Evolutionary conservation across 2,888 invertebrate genomes (phyloP), one percentile per base, ranked within the genome.

Genomic region (Macroteleia sp.): DNA sequence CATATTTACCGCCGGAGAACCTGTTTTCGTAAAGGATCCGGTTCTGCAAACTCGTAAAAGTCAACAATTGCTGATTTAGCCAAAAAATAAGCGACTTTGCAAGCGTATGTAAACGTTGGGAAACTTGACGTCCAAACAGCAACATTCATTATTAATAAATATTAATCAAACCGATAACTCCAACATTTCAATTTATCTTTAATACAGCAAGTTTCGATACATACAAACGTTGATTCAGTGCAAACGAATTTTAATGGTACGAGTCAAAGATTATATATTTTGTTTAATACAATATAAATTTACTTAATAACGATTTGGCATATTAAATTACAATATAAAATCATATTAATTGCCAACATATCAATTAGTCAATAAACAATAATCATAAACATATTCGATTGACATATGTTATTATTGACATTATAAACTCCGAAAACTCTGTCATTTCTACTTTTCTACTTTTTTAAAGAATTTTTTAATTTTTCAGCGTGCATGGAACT

Each of bases 21-120:
- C 73, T 62, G 73, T 73, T 77, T 77, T 64, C 30, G 57, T 62
- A 62, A 62, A 62, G n/a, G 59, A 74, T 73, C 73, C 77, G 73
- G 77, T 73, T 77, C 52, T 69, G 57, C 69, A 52, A 52, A 77
- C 64, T 64, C 48, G 59, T 73, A 77, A 69, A 73, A 73, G 76
- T 70, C 70, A 70, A 70, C 75, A 77, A 77, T 77, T 70, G 70
- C 64, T 32, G 62, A 57, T 67, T 73, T 73, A 59, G 42, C 48
- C 54, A 36, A 64, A 70, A 64, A 77, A 64, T 76, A 50, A 64
- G 48, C 62, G 28, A 41, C 28, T 30, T 6, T 16, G 44, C n/a
- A n/a, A 14, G 14, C 28, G 25, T 28, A 6, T 1, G 28, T 4
- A 36, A 50, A 56, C 32, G 3, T 50, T 48, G 39, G 39, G 17